Percentiles rank a stretch among this genome's conserved stretches.
Conservation (phyloP, 2,113 vertebrate species). For the Eira barbara region DNA sequence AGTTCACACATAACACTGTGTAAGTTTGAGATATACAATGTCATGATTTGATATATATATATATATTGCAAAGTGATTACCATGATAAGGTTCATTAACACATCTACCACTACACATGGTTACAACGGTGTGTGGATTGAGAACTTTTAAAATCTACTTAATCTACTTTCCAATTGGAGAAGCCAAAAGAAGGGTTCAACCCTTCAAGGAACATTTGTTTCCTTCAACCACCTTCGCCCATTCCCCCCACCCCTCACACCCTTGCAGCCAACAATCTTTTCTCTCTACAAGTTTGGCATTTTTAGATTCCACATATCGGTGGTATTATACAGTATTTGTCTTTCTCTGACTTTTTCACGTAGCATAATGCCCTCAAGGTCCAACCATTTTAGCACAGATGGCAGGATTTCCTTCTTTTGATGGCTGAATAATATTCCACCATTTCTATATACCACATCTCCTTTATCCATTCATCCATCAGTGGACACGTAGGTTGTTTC, state of each 20-base stretch:
- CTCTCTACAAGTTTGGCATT: background rate
- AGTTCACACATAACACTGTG: background rate
- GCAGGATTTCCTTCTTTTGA: background rate
- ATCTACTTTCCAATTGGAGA: background rate
- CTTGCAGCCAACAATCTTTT: background rate
- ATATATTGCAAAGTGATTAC: background rate
- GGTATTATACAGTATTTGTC: background rate
- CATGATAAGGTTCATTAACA: background rate
- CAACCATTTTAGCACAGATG: background rate
- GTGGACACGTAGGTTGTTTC: background rate
- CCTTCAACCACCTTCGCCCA: background rate
- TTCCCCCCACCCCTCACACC: background rate
- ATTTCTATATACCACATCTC: background rate
- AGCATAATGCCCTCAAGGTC: background rate
- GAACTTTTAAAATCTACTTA: background rate
- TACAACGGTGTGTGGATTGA: background rate
- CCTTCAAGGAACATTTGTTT: background rate
- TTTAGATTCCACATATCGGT: background rate
- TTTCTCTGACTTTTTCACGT: background rate
- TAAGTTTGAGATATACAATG: background rate
- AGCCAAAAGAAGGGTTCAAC: too few species aligned
- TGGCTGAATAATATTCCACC: background rate
- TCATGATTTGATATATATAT: background rate
- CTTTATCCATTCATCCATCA: background rate
- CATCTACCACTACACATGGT: background rate